Base-by-base conservation (phyloP, 2,888 invertebrate species). In the Nesidiocoris tenuis region DNA sequence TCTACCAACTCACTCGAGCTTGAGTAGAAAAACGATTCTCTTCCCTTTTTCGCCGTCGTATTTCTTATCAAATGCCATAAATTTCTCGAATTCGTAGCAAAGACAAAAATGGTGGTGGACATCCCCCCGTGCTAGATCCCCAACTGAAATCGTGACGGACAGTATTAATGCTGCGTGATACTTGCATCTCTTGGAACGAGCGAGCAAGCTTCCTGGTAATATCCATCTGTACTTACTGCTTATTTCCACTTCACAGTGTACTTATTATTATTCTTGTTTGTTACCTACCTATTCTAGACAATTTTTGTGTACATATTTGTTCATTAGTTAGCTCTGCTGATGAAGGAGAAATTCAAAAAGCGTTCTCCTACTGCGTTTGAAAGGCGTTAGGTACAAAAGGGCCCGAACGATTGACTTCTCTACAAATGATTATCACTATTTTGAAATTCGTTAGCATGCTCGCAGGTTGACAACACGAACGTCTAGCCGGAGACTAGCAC, bases 201-300 rank as follows among this genome's bases (percentile, higher is more conserved):
- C 56, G 24, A 61, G 54, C 63, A 54, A 63, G 54, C 63, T 72
- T 61, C 23, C 72, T 72, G 72, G 72, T 72, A 63, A 54, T 39
- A 72, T 57, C n/a, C n/a, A n/a, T n/a, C 72, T 72, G 72, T 72
- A 72, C 72, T 72, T 72, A 72, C 72, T 72, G 72, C 72, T 72
- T 72, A 72, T 72, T 72, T 72, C 54, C 54, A 72, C 39, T 39
- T 39, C 39, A 39, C 39, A 39, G 12, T 39, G 39, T 39, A 39
- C 12, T 39, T 39, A 39, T 39, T 39, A 39, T 39, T 39, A 39
- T 39, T 39, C 39, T 39, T 39, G 39, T 39, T 39, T 39, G 39
- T 39, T 39, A 39, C 12, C 39, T 39, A n/a, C n/a, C n/a, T 39
- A 7, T 39, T 39, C 39, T 3, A 39, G 39, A 39, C 39, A 39